Evolutionary conservation across 2,797 vertebrate genomes (phyloP).

Genomic region (Pseudochromis fuscus): DNA sequence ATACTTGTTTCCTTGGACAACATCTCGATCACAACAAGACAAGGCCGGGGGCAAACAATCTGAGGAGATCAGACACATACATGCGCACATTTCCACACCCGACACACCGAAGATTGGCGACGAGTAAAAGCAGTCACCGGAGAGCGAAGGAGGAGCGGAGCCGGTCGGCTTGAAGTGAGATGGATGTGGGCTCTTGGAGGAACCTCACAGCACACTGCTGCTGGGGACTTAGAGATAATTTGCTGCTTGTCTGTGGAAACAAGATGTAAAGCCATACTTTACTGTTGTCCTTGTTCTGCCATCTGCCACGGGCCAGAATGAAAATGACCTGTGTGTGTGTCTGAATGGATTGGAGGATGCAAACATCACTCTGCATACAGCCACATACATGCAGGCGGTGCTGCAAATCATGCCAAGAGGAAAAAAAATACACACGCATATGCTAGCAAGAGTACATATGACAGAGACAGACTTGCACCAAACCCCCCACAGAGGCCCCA

Average conservation of each 20-base stretch:
- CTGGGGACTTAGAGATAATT: constrained; percentile 70
- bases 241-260: constrained; percentile 71
- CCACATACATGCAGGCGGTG: neutral
- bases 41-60: constrained; percentile 40
- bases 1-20: constrained; percentile 16
- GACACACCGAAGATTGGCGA: constrained; percentile 16
- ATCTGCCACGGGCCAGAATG: constrained; percentile 47
- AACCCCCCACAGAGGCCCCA: too few relatives aligned
- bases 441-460: neutral
- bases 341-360: constrained; percentile 17
- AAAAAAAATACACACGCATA: neutral
- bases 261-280: constrained; percentile 70
- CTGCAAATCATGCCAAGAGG: constrained; percentile 6
- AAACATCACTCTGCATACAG: constrained; percentile 22
- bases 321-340: constrained; percentile 51
- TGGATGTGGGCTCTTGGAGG: constrained; percentile 63
- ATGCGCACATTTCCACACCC: constrained; percentile 26
- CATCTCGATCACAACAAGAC: constrained; percentile 44
- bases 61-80: constrained; percentile 54
- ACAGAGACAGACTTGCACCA: neutral
- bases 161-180: constrained; percentile 67
- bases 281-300: constrained; percentile 65
- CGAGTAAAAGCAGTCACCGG: constrained; percentile 28
- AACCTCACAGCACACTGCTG: constrained; percentile 54
- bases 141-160: constrained; percentile 37